phyloP scores from a whole-genome alignment of 2,797 vertebrate species.

The Saxicola maurus region DNA sequence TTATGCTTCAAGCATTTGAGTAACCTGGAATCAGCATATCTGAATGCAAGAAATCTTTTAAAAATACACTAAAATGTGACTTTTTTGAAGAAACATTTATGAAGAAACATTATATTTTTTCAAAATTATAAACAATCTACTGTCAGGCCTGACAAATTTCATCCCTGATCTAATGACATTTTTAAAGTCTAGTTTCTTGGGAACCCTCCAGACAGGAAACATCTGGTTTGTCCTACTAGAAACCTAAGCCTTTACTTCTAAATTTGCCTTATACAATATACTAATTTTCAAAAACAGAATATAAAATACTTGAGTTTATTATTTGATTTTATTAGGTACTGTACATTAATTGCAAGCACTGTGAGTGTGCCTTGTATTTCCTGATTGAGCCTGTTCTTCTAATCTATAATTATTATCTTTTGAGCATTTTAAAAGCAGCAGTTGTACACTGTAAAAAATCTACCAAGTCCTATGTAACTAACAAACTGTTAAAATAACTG shows the following conservation, averaged over 20 bases:
- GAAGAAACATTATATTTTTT: background rate
- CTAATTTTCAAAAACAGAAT: background rate
- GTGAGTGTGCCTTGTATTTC: background rate
- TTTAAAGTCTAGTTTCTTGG: constrained; percentile 27
- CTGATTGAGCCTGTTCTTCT: background rate
- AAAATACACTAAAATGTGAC: background rate
- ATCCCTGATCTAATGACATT: background rate
- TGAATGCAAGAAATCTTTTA: background rate
- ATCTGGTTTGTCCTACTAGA: background rate
- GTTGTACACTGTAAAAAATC: background rate
- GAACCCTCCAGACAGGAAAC: constrained; percentile 25
- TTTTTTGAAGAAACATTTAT: background rate
- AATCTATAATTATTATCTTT: background rate
- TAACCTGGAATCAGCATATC: background rate
- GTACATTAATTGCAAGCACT: background rate
- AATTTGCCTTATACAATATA: background rate
- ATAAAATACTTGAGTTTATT: background rate
- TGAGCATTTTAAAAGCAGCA: background rate
- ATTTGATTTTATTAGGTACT: background rate
- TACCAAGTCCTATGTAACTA: background rate
- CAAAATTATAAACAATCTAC: background rate
- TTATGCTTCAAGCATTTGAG: background rate
- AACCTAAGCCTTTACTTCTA: background rate
- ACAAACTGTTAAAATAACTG: background rate
- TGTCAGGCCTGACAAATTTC: constrained; percentile 24